Evolutionary conservation across 2,113 vertebrate genomes (phyloP).

Genomic region (Athene cunicularia): DNA sequence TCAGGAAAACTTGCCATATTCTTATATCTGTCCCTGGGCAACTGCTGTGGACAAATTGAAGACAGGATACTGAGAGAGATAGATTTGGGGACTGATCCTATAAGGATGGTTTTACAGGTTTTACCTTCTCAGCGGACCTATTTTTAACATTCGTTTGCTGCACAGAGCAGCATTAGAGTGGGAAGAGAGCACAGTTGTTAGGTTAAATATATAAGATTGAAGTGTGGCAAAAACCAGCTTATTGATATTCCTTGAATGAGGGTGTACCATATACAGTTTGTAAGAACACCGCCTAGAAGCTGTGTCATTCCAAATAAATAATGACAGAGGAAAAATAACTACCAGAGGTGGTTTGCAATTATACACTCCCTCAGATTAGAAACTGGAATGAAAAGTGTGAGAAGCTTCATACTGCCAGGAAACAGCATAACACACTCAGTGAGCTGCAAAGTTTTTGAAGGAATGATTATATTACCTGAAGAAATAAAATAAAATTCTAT

Average conservation of each 20-base stretch:
- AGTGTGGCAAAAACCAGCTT: neutral
- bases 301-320: neutral
- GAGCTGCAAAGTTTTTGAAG: neutral
- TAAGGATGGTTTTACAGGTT: neutral
- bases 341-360: neutral
- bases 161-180: neutral
- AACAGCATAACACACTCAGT: neutral
- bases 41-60: neutral
- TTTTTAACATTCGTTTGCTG: neutral
- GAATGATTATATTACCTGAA: neutral
- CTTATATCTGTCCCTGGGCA: neutral
- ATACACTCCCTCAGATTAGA: neutral
- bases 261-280: neutral
- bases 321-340: fast-evolving
- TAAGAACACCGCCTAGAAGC: neutral
- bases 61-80: neutral
- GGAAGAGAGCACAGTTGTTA: neutral
- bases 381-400: neutral
- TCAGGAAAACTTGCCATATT: neutral
- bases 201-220: neutral
- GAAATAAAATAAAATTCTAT: neutral
- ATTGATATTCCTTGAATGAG: neutral
- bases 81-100: neutral
- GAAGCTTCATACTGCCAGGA: neutral
- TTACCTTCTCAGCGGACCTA: neutral